Evolutionary conservation across 2,113 vertebrate genomes (phyloP).

Genomic region (Canis aureus): DNA sequence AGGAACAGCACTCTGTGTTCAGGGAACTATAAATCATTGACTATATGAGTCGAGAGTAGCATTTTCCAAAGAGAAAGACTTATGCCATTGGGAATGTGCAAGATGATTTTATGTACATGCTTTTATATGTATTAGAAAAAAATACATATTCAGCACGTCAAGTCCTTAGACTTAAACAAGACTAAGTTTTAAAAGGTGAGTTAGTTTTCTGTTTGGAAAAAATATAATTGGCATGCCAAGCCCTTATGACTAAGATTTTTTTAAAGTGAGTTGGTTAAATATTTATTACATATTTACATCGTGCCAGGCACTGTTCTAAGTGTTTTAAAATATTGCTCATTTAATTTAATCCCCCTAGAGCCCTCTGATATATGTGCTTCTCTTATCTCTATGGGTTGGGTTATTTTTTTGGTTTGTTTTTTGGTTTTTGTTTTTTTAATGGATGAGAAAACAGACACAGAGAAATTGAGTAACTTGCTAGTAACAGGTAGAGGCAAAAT

Average conservation of each 20-base stretch:
- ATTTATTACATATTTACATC: slow-evolving; percentile 43
- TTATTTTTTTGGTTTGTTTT: background rate
- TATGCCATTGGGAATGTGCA: background rate
- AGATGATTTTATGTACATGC: background rate
- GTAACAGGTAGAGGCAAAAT: background rate
- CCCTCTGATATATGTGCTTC: background rate
- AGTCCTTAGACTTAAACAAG: background rate
- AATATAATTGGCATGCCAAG: background rate
- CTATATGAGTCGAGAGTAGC: background rate
- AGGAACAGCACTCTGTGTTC: background rate
- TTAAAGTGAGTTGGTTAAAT: background rate
- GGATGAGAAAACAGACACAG: slow-evolving; percentile 22
- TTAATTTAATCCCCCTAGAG: background rate
- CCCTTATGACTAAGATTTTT: slow-evolving; percentile 13
- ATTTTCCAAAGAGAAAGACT: background rate
- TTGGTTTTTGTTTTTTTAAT: background rate
- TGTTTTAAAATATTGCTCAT: slow-evolving; percentile 50
- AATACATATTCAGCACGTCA: background rate
- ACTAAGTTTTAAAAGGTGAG: slow-evolving; percentile 41
- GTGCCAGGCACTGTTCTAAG: background rate
- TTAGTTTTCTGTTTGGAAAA: slow-evolving; percentile 37
- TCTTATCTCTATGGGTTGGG: slow-evolving; percentile 4
- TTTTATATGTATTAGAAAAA: slow-evolving; percentile 2
- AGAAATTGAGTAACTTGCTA: background rate
- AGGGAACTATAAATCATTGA: background rate